Evolutionary conservation across 2,888 invertebrate genomes (phyloP).

Genomic region (Odontocolon sp.): DNA sequence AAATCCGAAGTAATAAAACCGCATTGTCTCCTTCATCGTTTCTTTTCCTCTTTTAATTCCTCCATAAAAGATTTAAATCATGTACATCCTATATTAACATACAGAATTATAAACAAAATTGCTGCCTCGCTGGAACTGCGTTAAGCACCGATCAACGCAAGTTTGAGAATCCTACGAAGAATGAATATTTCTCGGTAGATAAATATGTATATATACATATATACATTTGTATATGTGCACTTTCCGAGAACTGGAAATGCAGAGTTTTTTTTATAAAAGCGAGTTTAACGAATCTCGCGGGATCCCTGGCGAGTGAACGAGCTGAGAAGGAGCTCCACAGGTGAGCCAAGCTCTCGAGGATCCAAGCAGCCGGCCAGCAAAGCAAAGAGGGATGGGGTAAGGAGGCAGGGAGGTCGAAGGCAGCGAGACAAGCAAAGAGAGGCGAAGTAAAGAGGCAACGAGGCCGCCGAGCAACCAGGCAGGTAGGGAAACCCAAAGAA

Average conservation of each 20-base stretch:
- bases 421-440: conserved; percentile 42
- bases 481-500: conserved; percentile 64
- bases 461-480: conserved; percentile 58
- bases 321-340: conserved; percentile 45
- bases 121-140: conserved; percentile 30
- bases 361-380: conserved; percentile 49
- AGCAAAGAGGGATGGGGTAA: conserved; percentile 45
- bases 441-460: conserved; percentile 51
- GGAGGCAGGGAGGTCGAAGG: conserved; percentile 53
- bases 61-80: too few species aligned
- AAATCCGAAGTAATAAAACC: too few species aligned
- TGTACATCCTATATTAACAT: conserved; percentile 2
- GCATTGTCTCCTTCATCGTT: too few species aligned
- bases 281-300: conserved; percentile 56
- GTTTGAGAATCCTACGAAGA: conserved; percentile 36
- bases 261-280: conserved; percentile 43
- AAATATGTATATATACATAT: too few species aligned
- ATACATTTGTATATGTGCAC: conserved; percentile 47
- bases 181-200: conserved; percentile 52
- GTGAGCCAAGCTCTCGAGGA: conserved; percentile 56
- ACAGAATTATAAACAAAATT: conserved; percentile 28
- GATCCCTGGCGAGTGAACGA: conserved; percentile 50
- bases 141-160: conserved; percentile 4
- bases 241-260: conserved; percentile 57
- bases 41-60: too few species aligned